phyloP scores from a whole-genome alignment of 2,113 vertebrate species.

The Alligator mississippiensis region DNA sequence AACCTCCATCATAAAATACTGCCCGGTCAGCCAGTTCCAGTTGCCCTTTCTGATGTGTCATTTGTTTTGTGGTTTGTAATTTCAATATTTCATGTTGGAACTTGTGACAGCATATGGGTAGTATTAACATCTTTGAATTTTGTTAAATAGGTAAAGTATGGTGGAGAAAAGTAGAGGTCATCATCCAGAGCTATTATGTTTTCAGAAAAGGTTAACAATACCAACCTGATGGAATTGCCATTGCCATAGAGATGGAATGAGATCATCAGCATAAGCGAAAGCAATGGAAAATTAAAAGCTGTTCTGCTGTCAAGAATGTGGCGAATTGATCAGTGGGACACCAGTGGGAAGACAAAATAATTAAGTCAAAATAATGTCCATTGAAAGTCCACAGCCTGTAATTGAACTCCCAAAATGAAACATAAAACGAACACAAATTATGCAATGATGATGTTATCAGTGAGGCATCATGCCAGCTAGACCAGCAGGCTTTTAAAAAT shows the following conservation, averaged over 20 bases:
- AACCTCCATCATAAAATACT: neutral
- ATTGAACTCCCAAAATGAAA: slow-evolving; percentile 56
- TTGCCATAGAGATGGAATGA: neutral
- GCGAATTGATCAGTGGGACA: neutral
- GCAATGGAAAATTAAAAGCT: neutral
- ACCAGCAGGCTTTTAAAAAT: slow-evolving; percentile 1
- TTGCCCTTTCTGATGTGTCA: neutral
- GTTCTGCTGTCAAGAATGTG: neutral
- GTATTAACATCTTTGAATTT: neutral
- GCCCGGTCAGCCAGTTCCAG: neutral
- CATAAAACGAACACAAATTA: neutral
- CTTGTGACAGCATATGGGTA: neutral
- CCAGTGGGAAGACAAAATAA: neutral
- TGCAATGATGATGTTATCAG: slow-evolving; percentile 22
- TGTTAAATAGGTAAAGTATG: neutral
- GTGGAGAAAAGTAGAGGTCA: neutral
- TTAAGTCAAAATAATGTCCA: slow-evolving; percentile 19
- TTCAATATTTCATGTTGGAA: neutral
- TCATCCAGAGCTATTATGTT: neutral
- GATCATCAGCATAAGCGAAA: neutral
- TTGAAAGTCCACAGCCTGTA: neutral
- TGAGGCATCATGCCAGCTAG: neutral
- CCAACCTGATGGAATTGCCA: neutral
- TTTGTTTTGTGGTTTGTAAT: neutral
- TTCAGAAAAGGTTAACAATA: neutral